These are phyloP conservation scores for Pogoniulus pusillus DNA, from an alignment of 2,797 vertebrate species.

Conservation along the genomic window DNA sequence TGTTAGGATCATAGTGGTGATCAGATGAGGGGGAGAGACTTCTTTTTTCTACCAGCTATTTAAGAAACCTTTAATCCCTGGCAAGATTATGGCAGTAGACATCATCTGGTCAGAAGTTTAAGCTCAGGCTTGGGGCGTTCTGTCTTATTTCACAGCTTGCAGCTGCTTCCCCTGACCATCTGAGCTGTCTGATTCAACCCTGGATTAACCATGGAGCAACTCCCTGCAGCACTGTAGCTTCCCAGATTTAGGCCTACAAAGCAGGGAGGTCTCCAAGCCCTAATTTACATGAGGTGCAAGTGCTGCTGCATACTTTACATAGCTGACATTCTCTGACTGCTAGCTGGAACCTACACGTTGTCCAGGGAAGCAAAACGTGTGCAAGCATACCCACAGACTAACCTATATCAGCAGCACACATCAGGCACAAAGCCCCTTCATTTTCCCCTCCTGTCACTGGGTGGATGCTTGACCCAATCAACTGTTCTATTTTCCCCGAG, in stretches of 20 bases:
- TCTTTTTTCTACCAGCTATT: not conserved
- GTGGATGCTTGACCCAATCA: not conserved
- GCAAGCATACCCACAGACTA: not conserved
- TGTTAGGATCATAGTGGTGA: not conserved
- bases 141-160: not conserved
- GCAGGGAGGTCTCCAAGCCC: not conserved
- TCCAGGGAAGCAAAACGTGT: not conserved
- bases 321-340: not conserved
- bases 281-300: not conserved
- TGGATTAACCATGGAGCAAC: not conserved
- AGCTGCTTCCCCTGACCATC: not conserved
- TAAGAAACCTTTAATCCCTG: not conserved
- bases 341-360: not conserved
- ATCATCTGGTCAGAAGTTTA: not conserved
- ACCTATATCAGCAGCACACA: not conserved
- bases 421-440: not conserved
- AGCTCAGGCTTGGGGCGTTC: not conserved
- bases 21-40: not conserved
- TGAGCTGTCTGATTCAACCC: not conserved
- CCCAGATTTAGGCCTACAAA: not conserved
- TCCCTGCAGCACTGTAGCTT: not conserved
- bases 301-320: not conserved
- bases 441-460: not conserved
- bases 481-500: not conserved
- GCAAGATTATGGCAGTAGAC: not conserved